These are phyloP conservation scores for Atta colombica DNA, from an alignment of 1,140 invertebrate genomes.

Conservation along the genomic window DNA sequence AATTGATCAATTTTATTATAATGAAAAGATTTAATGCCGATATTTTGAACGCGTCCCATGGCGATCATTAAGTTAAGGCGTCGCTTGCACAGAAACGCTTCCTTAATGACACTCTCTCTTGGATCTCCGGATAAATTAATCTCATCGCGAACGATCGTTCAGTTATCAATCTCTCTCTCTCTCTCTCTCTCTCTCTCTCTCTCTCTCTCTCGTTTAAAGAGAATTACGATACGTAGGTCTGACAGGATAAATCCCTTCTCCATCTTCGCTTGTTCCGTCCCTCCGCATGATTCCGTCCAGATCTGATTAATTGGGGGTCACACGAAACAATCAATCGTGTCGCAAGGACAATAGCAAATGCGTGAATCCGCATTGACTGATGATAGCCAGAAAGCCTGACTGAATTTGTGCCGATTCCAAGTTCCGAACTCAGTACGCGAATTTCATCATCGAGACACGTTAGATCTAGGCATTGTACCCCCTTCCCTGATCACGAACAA, in stretches of 20 bases:
- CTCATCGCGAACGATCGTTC: conserved; percentile 52
- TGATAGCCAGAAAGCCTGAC: conserved; percentile 25
- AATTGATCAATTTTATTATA: conserved; percentile 26
- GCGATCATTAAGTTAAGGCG: conserved; percentile 44
- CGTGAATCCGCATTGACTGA: conserved; percentile 55
- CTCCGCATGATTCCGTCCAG: conserved; percentile 9
- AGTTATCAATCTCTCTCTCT: conserved; percentile 52
- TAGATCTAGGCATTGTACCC: conserved; percentile 6
- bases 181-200: neutral
- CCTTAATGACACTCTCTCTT: conserved; percentile 18
- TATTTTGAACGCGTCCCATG: conserved; percentile 10
- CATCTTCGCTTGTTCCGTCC: conserved; percentile 42
- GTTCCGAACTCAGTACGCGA: conserved; percentile 13
- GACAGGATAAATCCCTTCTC: conserved; percentile 51
- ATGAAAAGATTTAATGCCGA: conserved; percentile 39
- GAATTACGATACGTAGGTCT: neutral
- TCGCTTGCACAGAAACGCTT: neutral
- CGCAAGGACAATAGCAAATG: conserved; percentile 37
- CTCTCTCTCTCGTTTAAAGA: neutral
- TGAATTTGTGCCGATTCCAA: conserved; percentile 28
- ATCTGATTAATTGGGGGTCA: conserved; percentile 71
- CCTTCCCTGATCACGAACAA: conserved; percentile 31
- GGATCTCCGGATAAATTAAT: conserved; percentile 68
- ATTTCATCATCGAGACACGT: conserved; percentile 8
- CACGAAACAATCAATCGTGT: conserved; percentile 38